Base-by-base conservation (phyloP, 2,797 vertebrate genomes). In the Cuculus canorus region DNA sequence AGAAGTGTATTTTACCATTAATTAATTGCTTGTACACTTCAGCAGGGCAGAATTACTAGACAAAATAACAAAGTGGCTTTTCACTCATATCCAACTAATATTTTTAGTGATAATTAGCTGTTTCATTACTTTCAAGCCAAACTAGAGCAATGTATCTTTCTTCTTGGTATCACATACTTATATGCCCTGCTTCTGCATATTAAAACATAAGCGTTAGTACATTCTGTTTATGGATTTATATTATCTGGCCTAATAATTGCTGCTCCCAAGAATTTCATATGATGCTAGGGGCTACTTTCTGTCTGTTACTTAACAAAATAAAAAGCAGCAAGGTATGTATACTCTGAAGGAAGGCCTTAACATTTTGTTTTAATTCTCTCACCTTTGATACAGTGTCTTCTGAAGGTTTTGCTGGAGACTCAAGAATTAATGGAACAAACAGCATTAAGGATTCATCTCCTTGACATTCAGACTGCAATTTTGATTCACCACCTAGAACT, bases 341-440 rank as follows among this genome's bases (percentile, higher is more conserved):
- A 60, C 18, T 33, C 35, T 52, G 8, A 22, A 47, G 15, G n/a
- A 86, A 68, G 72, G 48, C 17, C 12, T n/a, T 33, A 45, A 24
- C 43, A 13, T 69, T 48, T 56, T 86, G 43, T 45, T 90, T 30
- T 16, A 86, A 77, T 81, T 89, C 47, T 65, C 78, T 53, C 85
- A 97, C 98, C 97, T 98, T 97, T 64, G 91, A 89, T 68, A 75
- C 68, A 57, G 92, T 60, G 39, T 94, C 90, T 82, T 98, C 97
- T 52, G 88, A 37, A n/a, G 90, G 81, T 90, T 97, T 97, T 69
- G 33, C 59, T 32, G 96, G 86, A 91, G 97, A 76, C 32, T 98
- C 97, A 82, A 92, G 95, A 37, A 80, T 92, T 32, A 95, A 76
- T 24, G 97, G 96, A 88, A 94, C 93, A 57, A 97, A 47, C 35